Conservation (phyloP, 2,888 invertebrate genomes). For the Malachius bipustulatus region DNA sequence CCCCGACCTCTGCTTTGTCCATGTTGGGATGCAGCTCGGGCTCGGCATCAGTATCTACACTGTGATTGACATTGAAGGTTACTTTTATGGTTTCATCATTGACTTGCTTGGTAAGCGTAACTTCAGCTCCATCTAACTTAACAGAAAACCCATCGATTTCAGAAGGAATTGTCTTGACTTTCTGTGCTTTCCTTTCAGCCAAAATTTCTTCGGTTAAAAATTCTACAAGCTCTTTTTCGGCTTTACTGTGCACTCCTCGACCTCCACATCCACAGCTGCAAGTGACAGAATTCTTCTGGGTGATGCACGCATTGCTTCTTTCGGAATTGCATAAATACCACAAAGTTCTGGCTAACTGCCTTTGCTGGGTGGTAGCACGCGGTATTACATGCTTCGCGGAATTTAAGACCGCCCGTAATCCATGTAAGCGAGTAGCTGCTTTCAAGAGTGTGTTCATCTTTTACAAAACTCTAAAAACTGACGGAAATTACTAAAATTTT, state of each 20-base stretch:
- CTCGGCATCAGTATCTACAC: conserved; percentile 73
- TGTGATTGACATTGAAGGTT: conserved; percentile 87
- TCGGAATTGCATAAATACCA: conserved; percentile 54
- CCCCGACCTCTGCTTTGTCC: conserved; percentile 64
- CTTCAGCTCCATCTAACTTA: conserved; percentile 69
- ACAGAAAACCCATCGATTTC: conserved; percentile 75
- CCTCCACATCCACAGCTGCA: conserved; percentile 59
- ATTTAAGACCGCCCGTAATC: conserved; percentile 25
- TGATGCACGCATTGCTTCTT: conserved; percentile 27
- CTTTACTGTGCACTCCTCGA: conserved; percentile 58
- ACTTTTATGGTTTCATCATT: conserved; percentile 67
- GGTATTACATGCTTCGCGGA: conserved; percentile 29
- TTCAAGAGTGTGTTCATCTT: conserved; percentile 61
- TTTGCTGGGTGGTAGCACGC: conserved; percentile 35
- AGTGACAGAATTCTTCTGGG: conserved; percentile 45
- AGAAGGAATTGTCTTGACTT: conserved; percentile 59
- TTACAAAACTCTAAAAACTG: conserved; percentile 8
- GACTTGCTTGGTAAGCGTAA: conserved; percentile 62
- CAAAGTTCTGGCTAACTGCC: conserved; percentile 55
- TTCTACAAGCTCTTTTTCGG: conserved; percentile 76
- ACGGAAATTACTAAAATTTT: conserved; percentile 6
- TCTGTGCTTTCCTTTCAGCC: conserved; percentile 76
- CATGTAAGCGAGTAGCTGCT: conserved; percentile 42
- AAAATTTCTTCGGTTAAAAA: conserved; percentile 90
- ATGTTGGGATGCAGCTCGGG: conserved; percentile 48